A percentile compares a stretch with the other conserved stretches of the same genome.
Conservation (phyloP, 2,888 invertebrate genomes). For the Drosophila mayaguana region DNA sequence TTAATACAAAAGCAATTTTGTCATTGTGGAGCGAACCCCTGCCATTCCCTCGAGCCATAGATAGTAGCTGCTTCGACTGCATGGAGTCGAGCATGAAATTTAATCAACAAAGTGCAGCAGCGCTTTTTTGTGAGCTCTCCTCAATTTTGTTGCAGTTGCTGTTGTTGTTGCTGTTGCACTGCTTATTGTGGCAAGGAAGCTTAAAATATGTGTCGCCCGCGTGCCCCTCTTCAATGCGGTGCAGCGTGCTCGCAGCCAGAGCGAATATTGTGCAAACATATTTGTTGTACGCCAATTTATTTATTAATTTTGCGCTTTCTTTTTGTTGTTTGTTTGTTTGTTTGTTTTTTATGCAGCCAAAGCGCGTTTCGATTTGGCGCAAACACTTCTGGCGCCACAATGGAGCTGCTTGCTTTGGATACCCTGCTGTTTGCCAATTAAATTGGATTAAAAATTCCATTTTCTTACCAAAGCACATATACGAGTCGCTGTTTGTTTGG, state of each 20-base stretch:
- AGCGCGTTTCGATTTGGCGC: constrained; percentile 33
- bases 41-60: neutral
- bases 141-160: constrained; percentile 33
- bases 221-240: constrained; percentile 57
- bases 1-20: constrained; percentile 56
- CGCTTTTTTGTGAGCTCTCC: constrained; percentile 45
- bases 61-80: constrained; percentile 18
- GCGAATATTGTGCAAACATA: constrained; percentile 49
- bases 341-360: constrained; percentile 1
- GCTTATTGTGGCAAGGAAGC: constrained; percentile 49
- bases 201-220: constrained; percentile 73
- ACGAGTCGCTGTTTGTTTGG: constrained; percentile 40
- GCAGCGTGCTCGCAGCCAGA: constrained; percentile 1
- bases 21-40: constrained; percentile 18
- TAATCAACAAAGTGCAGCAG: constrained; percentile 75
- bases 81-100: constrained; percentile 70
- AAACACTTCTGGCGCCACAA: constrained; percentile 38
- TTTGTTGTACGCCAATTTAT: constrained; percentile 61
- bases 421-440: constrained; percentile 65
- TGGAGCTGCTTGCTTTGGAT: constrained; percentile 38
- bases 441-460: constrained; percentile 81
- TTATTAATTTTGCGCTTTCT: constrained; percentile 57
- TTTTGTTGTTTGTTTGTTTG: neutral
- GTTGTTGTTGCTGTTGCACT: constrained; percentile 32
- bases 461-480: constrained; percentile 61